A percentile compares a stretch with the other conserved stretches of the same genome.
phyloP scores from a whole-genome alignment of 1,140 invertebrate genomes.

The Pygmarrhopalites habei region DNA sequence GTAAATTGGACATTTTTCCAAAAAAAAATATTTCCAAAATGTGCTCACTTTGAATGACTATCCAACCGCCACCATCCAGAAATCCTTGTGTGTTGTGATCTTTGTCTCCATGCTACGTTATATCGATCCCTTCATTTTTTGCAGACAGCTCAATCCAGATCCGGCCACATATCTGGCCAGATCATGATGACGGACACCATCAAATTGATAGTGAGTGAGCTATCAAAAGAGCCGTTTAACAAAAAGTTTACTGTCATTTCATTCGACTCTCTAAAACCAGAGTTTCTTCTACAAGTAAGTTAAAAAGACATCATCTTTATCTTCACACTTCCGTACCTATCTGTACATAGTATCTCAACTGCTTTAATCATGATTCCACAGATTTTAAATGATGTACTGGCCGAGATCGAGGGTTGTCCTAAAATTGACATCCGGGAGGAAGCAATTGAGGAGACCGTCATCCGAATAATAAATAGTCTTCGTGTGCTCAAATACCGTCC shows the following conservation, averaged over 20 bases:
- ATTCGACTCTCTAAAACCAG: conserved; percentile 69
- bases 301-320: too few relatives aligned
- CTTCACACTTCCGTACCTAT: too few relatives aligned
- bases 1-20: too few relatives aligned
- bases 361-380: conserved; percentile 32
- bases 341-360: too few relatives aligned
- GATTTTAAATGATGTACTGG: conserved; percentile 60
- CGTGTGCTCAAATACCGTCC: conserved; percentile 64
- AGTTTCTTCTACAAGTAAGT: conserved; percentile 63
- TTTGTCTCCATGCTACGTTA: neutral
- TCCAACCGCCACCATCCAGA: too few relatives aligned
- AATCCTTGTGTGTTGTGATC: neutral
- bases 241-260: conserved; percentile 75
- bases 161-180: too few relatives aligned
- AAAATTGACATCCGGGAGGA: conserved; percentile 58
- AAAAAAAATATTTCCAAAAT: too few relatives aligned
- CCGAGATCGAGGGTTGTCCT: conserved; percentile 55
- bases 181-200: conserved; percentile 57
- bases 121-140: neutral
- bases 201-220: conserved; percentile 67
- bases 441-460: conserved; percentile 54
- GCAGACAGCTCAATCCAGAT: too few relatives aligned
- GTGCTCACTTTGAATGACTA: too few relatives aligned
- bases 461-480: conserved; percentile 55
- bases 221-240: conserved; percentile 65